Percentiles rank a stretch among this genome's conserved stretches.
phyloP scores from a whole-genome alignment of 2,797 vertebrate genomes.

The Kryptolebias ocellatus region DNA sequence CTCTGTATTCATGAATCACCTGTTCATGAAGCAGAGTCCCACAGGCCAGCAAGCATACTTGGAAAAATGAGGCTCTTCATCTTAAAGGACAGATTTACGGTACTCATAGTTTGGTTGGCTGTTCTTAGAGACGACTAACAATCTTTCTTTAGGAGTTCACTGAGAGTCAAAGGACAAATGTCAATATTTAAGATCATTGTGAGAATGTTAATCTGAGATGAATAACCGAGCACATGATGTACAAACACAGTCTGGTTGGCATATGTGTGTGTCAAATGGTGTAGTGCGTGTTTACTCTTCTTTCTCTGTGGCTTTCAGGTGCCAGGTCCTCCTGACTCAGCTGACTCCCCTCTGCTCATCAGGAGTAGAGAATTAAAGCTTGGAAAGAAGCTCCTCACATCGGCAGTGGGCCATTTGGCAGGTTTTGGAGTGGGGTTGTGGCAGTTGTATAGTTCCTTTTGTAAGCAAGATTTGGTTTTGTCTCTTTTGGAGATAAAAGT shows the following conservation, averaged over 20 bases:
- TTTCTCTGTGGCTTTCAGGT: no score
- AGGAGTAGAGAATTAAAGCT: no score
- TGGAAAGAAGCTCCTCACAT: no score
- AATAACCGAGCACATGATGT: constrained; percentile 18
- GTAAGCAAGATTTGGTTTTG: no score
- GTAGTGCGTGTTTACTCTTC: constrained; percentile 9
- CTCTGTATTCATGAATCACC: constrained; percentile 25
- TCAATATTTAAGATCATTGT: constrained; percentile 28
- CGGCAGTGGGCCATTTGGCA: no score
- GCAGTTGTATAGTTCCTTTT: no score
- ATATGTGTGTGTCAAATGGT: constrained; percentile 15
- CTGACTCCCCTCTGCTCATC: no score
- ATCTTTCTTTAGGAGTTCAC: constrained; percentile 32
- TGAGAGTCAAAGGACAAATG: constrained; percentile 19
- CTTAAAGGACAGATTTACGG: constrained; percentile 21
- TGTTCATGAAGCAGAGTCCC: background rate
- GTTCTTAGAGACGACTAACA: constrained; percentile 30
- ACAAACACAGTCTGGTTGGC: constrained; percentile 3
- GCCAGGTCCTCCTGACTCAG: no score
- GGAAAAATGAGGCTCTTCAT: constrained; percentile 30
- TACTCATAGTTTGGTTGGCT: constrained; percentile 13
- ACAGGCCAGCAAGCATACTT: constrained; percentile 11
- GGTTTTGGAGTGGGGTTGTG: no score
- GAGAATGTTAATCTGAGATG: constrained; percentile 34
- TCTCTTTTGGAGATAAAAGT: no score